Evolutionary conservation across 2,888 invertebrate species (phyloP), one percentile per base, ranked within the genome.

Genomic region (Disparrhopalites patrizii): DNA sequence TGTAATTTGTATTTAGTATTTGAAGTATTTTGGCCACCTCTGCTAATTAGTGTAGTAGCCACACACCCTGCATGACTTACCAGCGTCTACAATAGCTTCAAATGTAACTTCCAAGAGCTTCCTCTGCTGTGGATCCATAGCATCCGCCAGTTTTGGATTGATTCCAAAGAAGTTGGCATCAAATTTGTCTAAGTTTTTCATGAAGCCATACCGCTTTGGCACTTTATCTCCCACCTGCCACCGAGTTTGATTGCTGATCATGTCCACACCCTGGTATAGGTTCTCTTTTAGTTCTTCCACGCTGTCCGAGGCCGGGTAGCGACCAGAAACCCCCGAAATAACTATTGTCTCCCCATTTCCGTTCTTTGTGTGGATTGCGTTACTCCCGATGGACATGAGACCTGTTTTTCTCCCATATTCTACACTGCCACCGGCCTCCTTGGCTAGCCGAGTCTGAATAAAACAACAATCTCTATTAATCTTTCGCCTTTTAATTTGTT

Each of bases 121-220:
- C 25, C 65, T 82, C 73, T 89, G 86, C 83, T 89, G 88, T 0
- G 90, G 89, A 77, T 90, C 88, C 84, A 90, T 86, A 58, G 85
- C 85, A 75, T 88, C 86, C 0, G 87, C 87, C 77, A 90, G 89
- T 73, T 87, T 87, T 73, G 86, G 86, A 74, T 87, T 87, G 27
- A 89, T 85, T 0, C 88, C 88, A 77, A 89, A 89, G 79, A 88
- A 89, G 0, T 85, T 85, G 0, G 88, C 87, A 77, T 89, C 89
- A 77, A 90, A 91, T 76, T 88, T 88, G 70, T 83, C 83, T 15
- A 90, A 82, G 72, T 85, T 28, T 10, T 63, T 55, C 31, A 63
- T 54, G 18, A 54, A 38, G 1, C 63, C 63, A 13, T 27, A 38
- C 3, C 63, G 63, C 33, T 2, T 13, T 2, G 61, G 60, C 2